Evolutionary conservation across 2,888 invertebrate species (phyloP).

Genomic region (Pseudococcus viburni): DNA sequence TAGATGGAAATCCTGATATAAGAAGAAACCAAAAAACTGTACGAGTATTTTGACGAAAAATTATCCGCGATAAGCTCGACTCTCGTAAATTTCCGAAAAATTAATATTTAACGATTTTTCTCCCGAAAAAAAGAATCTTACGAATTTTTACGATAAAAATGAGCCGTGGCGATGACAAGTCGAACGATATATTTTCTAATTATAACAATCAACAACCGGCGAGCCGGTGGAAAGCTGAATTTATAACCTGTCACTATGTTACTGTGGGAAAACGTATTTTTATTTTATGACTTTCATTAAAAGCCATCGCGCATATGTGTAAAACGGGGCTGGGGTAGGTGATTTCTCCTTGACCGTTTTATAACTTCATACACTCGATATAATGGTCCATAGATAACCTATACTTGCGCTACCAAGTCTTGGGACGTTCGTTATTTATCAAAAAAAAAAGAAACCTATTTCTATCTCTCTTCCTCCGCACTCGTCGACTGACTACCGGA

Average conservation of each 20-base stretch:
- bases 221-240: not conserved
- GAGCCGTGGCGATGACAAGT: not conserved
- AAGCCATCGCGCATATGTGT: conserved; percentile 1
- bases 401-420: not conserved
- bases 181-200: conserved; percentile 40
- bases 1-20: too few species aligned
- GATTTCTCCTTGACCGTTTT: conserved; percentile 49
- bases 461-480: not conserved
- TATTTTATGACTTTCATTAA: conserved; percentile 49
- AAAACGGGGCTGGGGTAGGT: not conserved
- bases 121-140: not conserved
- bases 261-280: conserved; percentile 5
- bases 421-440: not conserved
- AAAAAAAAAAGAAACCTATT: conserved; percentile 11
- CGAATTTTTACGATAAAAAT: not conserved
- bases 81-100: not conserved
- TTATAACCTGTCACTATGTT: conserved; percentile 36
- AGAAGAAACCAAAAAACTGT: too few species aligned
- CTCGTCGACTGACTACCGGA: not conserved
- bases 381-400: conserved; percentile 27
- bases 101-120: not conserved
- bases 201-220: conserved; percentile 16
- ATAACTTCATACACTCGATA: conserved; percentile 2
- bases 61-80: not conserved
- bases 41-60: not conserved